These are phyloP conservation scores for Trogon surrucura DNA, from an alignment of 2,113 vertebrate species.

Conservation along the genomic window DNA sequence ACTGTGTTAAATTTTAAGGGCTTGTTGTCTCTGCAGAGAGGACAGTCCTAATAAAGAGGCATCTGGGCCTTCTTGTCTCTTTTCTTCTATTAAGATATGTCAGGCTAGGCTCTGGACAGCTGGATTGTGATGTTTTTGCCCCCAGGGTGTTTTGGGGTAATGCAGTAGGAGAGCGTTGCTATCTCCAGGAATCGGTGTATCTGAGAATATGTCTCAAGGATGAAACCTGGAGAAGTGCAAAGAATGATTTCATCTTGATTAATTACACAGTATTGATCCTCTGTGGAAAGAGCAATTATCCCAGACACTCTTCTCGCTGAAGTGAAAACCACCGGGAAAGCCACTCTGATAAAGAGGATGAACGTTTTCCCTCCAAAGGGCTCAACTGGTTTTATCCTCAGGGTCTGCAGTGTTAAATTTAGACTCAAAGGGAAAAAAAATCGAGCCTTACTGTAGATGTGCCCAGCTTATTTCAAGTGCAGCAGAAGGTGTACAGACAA, in stretches of 20 bases:
- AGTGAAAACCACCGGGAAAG: conserved; percentile 73
- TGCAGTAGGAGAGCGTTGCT: neutral
- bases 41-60: conserved; percentile 40
- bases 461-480: neutral
- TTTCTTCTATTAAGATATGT: conserved; percentile 69
- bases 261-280: conserved; percentile 74
- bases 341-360: conserved; percentile 72
- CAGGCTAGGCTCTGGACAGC: conserved; percentile 53
- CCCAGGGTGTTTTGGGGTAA: conserved; percentile 38
- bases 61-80: conserved; percentile 42
- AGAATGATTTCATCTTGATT: conserved; percentile 74
- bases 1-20: conserved; percentile 33
- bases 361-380: conserved; percentile 55
- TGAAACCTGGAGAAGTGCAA: conserved; percentile 68
- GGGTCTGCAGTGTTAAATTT: conserved; percentile 64
- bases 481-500: conserved; percentile 25
- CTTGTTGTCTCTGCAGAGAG: conserved; percentile 41
- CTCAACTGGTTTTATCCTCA: conserved; percentile 71
- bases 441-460: neutral
- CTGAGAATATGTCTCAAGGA: conserved; percentile 64
- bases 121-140: conserved; percentile 51
- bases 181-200: conserved; percentile 48
- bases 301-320: conserved; percentile 61
- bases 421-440: conserved; percentile 43
- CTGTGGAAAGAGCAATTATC: conserved; percentile 75